These are phyloP conservation scores for Sturnus vulgaris DNA, from an alignment of 2,113 vertebrate genomes.

Conservation along the genomic window DNA sequence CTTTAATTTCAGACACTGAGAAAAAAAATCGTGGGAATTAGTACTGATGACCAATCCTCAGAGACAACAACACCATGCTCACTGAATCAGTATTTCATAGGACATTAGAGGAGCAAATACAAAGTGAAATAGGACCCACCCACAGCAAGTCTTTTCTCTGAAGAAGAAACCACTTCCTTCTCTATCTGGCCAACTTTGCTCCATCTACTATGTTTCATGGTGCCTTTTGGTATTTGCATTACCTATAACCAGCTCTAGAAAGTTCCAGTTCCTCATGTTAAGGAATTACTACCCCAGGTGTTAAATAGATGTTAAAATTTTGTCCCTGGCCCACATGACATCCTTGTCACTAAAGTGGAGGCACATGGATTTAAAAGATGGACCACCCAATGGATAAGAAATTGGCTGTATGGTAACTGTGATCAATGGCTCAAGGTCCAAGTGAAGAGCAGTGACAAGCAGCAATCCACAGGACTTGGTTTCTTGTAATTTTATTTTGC, in stretches of 20 bases:
- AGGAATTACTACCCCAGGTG: background rate
- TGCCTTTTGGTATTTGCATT: background rate
- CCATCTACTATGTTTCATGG: background rate
- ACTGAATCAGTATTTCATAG: background rate
- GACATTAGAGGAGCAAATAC: background rate
- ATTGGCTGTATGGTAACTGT: background rate
- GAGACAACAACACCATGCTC: background rate
- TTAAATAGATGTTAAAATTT: background rate
- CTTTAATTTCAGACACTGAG: background rate
- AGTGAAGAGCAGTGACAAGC: accelerated
- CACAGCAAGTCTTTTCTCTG: background rate
- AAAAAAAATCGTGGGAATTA: background rate
- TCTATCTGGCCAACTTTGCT: background rate
- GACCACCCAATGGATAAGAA: background rate
- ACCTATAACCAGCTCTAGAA: background rate
- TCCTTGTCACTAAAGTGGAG: background rate
- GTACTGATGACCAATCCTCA: background rate
- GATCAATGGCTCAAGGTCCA: background rate
- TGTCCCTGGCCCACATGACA: background rate
- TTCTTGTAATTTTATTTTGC: background rate
- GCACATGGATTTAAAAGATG: background rate
- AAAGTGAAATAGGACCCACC: background rate
- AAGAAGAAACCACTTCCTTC: background rate
- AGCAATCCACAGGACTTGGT: no score
- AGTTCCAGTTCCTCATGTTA: background rate